Conservation (phyloP, 2,797 vertebrate species). For the Trematomus bernacchii region DNA sequence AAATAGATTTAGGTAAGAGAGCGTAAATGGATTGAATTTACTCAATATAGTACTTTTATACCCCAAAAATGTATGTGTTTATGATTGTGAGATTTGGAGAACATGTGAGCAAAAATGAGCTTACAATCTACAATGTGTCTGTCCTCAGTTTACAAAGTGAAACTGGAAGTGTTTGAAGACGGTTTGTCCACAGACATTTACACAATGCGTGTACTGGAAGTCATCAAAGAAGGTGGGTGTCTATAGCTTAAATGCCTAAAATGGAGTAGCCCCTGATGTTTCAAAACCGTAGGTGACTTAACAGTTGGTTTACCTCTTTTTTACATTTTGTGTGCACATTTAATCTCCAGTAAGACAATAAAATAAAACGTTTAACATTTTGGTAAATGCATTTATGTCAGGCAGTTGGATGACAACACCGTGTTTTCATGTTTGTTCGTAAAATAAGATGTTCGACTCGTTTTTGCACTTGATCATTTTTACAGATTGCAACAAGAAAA, state of each 20-base stretch:
- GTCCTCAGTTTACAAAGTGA: conserved; percentile 72
- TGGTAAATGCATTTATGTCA: no score
- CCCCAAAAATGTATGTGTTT: neutral
- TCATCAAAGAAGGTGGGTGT: conserved; percentile 76
- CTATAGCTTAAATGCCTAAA: no score
- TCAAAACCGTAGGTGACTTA: no score
- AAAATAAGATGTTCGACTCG: no score
- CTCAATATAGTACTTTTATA: neutral
- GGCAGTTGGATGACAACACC: no score
- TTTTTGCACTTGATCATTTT: no score
- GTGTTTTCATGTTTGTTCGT: no score
- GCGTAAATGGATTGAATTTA: neutral
- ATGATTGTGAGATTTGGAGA: neutral
- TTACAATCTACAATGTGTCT: conserved; percentile 25
- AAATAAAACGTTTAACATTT: no score
- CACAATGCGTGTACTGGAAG: conserved; percentile 38
- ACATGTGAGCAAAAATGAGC: neutral
- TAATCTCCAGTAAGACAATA: no score
- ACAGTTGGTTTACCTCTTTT: neutral
- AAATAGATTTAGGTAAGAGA: conserved; percentile 76
- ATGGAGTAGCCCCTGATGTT: no score
- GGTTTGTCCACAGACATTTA: conserved; percentile 61
- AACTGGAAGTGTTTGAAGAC: conserved; percentile 21
- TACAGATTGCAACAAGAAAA: no score
- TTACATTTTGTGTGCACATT: neutral